Evolutionary conservation across 2,113 vertebrate genomes (phyloP).

Genomic region (Ciconia maguari): DNA sequence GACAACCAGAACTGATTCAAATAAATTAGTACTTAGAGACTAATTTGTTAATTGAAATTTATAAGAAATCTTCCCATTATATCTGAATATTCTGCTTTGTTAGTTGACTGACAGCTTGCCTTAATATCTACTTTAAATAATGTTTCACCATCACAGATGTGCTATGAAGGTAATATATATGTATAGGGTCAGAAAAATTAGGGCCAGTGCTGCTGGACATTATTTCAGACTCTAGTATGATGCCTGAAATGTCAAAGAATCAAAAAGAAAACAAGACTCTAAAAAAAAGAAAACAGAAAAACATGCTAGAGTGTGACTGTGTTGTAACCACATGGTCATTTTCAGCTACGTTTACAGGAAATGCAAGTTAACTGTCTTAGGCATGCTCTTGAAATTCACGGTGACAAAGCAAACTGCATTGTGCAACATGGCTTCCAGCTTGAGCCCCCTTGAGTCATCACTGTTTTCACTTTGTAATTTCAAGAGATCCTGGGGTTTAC

Average conservation of each 20-base stretch:
- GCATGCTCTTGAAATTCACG: conserved; percentile 14
- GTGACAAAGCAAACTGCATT: conserved; percentile 50
- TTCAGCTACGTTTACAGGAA: conserved; percentile 10
- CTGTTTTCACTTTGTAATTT: conserved; percentile 47
- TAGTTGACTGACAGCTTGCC: conserved; percentile 15
- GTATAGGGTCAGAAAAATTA: neutral
- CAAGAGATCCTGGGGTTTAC: conserved; percentile 63
- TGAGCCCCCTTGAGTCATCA: conserved; percentile 71
- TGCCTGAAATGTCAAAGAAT: neutral
- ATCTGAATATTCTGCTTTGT: neutral
- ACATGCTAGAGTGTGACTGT: neutral
- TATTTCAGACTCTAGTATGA: neutral
- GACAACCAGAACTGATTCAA: neutral
- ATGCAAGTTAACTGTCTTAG: neutral
- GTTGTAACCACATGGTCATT: conserved; percentile 28
- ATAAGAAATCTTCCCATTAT: neutral
- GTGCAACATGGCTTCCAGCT: conserved; percentile 69
- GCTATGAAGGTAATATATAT: neutral
- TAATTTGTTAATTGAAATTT: conserved; percentile 11
- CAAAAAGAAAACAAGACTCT: neutral
- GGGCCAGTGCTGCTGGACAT: conserved; percentile 20
- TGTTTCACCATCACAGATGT: neutral
- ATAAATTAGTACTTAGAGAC: neutral
- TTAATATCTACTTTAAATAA: neutral
- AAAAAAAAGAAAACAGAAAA: neutral